Conservation (phyloP, 2,888 invertebrate species). For the Marronus borbonicus region DNA sequence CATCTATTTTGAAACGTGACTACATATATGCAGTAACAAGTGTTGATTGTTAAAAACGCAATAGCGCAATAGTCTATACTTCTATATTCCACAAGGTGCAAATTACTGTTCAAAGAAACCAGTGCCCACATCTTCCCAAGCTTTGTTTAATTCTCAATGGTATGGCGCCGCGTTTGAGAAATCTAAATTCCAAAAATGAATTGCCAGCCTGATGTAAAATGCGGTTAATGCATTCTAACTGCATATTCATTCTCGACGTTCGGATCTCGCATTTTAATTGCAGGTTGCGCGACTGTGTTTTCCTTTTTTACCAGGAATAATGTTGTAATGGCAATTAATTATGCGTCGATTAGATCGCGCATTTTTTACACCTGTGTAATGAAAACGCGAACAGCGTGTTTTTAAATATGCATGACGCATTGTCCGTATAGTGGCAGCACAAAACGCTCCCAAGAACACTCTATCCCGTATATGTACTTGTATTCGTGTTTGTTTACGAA, state of each 20-base stretch:
- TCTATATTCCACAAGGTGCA: no score
- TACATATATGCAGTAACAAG: no score
- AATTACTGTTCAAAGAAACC: no score
- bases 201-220: background rate
- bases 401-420: slow-evolving; percentile 15
- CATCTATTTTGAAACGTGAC: no score
- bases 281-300: slow-evolving; percentile 33
- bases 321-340: slow-evolving; percentile 43
- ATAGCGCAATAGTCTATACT: no score
- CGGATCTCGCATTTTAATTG: slow-evolving; percentile 28
- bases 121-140: no score
- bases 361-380: slow-evolving; percentile 29
- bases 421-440: background rate
- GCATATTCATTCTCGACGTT: slow-evolving; percentile 21
- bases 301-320: slow-evolving; percentile 33
- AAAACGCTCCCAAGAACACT: slow-evolving; percentile 6
- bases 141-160: no score
- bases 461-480: background rate
- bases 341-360: slow-evolving; percentile 35
- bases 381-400: slow-evolving; percentile 4
- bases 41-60: no score
- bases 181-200: no score
- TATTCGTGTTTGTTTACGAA: slow-evolving; percentile 13
- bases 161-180: no score
- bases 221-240: background rate